Conservation (phyloP, 2,888 invertebrate species). For the Dysmachus trigonus region DNA sequence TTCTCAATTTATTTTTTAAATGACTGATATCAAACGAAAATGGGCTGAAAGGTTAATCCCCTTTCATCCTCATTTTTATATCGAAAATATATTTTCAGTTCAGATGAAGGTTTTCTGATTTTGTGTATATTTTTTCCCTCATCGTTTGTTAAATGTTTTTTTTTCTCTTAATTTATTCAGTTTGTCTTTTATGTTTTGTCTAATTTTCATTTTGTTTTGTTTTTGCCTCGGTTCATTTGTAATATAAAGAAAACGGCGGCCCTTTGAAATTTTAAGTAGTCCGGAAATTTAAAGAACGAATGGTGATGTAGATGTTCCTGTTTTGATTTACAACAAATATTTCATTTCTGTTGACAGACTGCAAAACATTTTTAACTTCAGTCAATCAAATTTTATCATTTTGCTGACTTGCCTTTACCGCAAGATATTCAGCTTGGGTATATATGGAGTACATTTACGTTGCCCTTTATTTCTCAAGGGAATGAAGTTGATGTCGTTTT, state of each 20-base stretch:
- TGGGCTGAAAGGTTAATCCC: conserved; percentile 27
- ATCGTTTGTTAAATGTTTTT: background rate
- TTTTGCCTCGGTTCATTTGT: background rate
- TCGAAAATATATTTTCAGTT: conserved; percentile 16
- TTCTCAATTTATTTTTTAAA: conserved; percentile 34
- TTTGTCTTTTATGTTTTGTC: background rate
- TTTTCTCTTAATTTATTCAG: background rate
- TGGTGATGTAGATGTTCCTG: background rate
- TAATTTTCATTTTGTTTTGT: background rate
- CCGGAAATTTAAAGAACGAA: background rate
- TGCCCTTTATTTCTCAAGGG: background rate
- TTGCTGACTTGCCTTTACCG: background rate
- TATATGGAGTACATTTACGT: background rate
- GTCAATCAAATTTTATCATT: background rate
- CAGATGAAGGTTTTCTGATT: conserved; percentile 9
- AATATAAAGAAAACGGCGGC: background rate
- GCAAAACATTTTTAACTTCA: background rate
- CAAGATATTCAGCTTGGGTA: background rate
- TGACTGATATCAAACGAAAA: conserved; percentile 33
- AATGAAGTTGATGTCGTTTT: background rate
- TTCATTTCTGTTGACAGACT: background rate
- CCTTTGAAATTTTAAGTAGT: background rate
- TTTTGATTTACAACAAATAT: background rate
- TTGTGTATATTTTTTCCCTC: background rate
- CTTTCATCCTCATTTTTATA: conserved; percentile 31